Conservation (phyloP, 2,888 invertebrate genomes). For the Epinotia bilunana region DNA sequence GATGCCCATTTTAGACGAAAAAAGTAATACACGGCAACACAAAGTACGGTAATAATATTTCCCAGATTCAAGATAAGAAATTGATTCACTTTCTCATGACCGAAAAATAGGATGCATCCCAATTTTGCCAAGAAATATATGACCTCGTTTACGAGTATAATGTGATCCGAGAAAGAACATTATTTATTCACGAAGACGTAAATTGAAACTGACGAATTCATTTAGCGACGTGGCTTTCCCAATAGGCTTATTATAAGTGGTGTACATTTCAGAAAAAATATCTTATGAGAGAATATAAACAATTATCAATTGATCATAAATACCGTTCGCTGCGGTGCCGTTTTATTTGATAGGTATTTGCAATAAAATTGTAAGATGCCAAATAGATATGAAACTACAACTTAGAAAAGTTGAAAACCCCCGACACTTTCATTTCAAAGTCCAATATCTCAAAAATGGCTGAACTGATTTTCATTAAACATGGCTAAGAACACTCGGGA, state of each 20-base stretch:
- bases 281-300: conserved; percentile 8
- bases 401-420: too few species aligned
- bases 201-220: conserved; percentile 41
- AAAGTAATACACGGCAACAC: not conserved
- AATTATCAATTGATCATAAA: conserved; percentile 6
- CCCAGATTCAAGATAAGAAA: conserved; percentile 15
- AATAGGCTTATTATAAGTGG: conserved; percentile 14
- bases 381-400: not conserved
- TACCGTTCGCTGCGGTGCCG: not conserved
- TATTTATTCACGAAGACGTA: conserved; percentile 31
- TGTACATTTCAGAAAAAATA: conserved; percentile 2
- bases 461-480: too few species aligned
- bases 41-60: conserved; percentile 10
- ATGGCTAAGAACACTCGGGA: too few species aligned
- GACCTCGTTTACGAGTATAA: conserved; percentile 10
- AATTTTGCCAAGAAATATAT: conserved; percentile 28
- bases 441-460: too few species aligned
- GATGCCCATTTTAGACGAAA: not conserved
- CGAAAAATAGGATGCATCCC: conserved; percentile 28
- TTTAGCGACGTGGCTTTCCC: conserved; percentile 8
- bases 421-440: too few species aligned
- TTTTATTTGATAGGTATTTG: not conserved
- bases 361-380: not conserved
- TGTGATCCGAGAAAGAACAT: conserved; percentile 26
- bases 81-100: conserved; percentile 34